Base-by-base conservation (phyloP, 2,113 vertebrate genomes). In the Siniperca knerii region DNA sequence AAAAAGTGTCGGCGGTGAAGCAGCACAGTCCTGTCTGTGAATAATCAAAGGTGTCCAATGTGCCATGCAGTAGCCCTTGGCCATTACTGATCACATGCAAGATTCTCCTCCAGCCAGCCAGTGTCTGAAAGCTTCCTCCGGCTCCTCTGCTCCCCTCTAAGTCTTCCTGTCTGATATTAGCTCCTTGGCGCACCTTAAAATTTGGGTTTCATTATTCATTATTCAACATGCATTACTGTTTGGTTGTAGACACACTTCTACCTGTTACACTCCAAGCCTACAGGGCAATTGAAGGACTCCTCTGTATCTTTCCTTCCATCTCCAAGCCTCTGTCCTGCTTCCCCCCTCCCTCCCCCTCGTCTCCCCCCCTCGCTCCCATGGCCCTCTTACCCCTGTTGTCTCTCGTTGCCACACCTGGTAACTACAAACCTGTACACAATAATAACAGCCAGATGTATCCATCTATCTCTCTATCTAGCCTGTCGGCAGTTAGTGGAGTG, bases 361-460 rank as follows among this genome's bases (percentile, higher is more conserved):
- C 44, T 6, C 66, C 68, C 35, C 76, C 58, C 48, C 50, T 60
- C 16, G 13, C 42, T 48, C 75, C 35, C 33, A 8, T 79, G 60
- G 57, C 76, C 81, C 74, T 77, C 44, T 23, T 21, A 72, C 89
- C 80, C 69, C 72, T 83, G 82, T 89, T 80, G 78, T 82, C 79
- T 80, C 75, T 85, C 42, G 75, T 77, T 86, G 82, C 89, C 90
- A 90, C 90, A 92, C 90, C 93, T 94, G 92, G 94, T 95, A 96
- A 94, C 93, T 95, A 93, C 93, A 94, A 95, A 96, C 95, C 94
- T 95, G 93, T 95, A 94, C 95, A 94, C 95, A 95, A 95, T 92
- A 95, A 94, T 94, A 95, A 95, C 89, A 93, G 90, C 87, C 85
- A 87, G 87, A 93, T 93, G 87, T 93, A 91, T 92, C 94, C 90